Conservation (phyloP, 2,888 invertebrate genomes). For the Spialia ferax region DNA sequence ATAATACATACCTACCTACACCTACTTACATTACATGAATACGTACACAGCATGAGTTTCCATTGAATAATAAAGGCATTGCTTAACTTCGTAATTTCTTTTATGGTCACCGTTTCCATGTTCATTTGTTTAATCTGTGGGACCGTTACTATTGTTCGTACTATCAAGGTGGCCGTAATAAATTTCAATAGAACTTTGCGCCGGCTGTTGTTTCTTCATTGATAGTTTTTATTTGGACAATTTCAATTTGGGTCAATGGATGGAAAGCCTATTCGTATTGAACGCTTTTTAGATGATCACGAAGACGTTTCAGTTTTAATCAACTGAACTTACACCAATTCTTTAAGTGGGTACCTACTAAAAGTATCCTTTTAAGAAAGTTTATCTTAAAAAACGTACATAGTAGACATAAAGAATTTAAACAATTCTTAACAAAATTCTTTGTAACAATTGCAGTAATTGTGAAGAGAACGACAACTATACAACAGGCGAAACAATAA, state of each 20-base stretch:
- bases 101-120: conserved; percentile 37
- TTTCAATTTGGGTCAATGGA: conserved; percentile 25
- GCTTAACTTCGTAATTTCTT: conserved; percentile 34
- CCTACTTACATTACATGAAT: not conserved
- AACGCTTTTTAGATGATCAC: conserved; percentile 2
- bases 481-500: conserved; percentile 51
- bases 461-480: conserved; percentile 26
- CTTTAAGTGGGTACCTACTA: too few species aligned
- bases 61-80: conserved; percentile 24
- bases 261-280: conserved; percentile 8
- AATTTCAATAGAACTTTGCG: conserved; percentile 38
- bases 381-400: too few species aligned
- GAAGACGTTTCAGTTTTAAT: not conserved
- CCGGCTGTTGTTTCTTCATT: conserved; percentile 35
- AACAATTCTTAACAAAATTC: not conserved
- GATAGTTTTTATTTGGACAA: conserved; percentile 35
- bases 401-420: not conserved
- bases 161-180: conserved; percentile 39
- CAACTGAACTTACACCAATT: not conserved
- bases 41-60: conserved; percentile 14
- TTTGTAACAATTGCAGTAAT: not conserved
- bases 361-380: too few species aligned
- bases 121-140: conserved; percentile 39
- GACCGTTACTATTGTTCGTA: conserved; percentile 40
- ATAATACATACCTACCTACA: too few species aligned